phyloP scores from a whole-genome alignment of 2,797 vertebrate genomes.

The Lacerta viridis region DNA sequence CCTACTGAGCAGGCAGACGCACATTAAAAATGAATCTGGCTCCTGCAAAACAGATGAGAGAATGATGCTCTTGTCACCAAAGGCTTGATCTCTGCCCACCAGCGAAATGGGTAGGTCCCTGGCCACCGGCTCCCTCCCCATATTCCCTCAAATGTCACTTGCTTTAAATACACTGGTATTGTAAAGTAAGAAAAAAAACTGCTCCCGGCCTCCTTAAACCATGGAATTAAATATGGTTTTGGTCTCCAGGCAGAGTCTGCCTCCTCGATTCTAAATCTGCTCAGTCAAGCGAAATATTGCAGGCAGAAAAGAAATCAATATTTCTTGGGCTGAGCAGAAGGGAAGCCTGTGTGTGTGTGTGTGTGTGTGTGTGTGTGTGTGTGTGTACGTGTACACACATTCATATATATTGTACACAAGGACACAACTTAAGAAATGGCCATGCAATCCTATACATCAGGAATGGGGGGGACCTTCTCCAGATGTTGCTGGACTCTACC shows the following conservation, averaged over 20 bases:
- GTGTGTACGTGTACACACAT: not conserved
- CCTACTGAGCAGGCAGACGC: not conserved
- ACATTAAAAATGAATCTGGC: not conserved
- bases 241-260: constrained; percentile 72
- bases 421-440: not conserved
- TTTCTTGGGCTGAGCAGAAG: constrained; percentile 50
- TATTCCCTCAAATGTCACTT: constrained; percentile 43
- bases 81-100: not conserved
- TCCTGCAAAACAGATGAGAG: rapidly evolving
- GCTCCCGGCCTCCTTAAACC: constrained; percentile 72
- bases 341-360: constrained; percentile 33
- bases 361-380: not conserved
- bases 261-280: constrained; percentile 78
- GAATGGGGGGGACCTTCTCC: too few species aligned
- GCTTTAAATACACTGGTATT: constrained; percentile 70
- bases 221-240: constrained; percentile 76
- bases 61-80: not conserved
- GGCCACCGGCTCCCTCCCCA: constrained; percentile 28
- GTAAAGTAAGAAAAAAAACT: constrained; percentile 69
- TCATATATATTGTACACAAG: not conserved
- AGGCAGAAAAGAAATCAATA: constrained; percentile 68
- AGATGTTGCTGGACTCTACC: too few species aligned
- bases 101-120: constrained; percentile 29
- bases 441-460: too few species aligned
- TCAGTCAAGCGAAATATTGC: constrained; percentile 77